These are phyloP conservation scores for Peribatodes rhomboidaria DNA, from an alignment of 2,888 invertebrate genomes.

Conservation along the genomic window DNA sequence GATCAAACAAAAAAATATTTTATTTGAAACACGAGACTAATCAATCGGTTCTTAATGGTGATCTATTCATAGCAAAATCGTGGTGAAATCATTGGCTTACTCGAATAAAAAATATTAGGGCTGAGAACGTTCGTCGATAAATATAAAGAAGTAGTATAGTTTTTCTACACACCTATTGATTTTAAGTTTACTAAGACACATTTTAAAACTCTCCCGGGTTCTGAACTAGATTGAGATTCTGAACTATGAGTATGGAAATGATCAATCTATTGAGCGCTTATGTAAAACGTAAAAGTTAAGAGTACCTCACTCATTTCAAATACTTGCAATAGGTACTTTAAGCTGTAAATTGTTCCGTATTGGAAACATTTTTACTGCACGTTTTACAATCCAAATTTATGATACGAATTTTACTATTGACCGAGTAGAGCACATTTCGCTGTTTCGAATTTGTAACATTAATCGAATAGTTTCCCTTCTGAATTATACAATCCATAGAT, in stretches of 20 bases:
- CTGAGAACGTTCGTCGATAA: constrained; percentile 14
- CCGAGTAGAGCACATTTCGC: background rate
- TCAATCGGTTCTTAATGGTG: background rate
- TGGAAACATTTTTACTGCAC: constrained; percentile 30
- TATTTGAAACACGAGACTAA: background rate
- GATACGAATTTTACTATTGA: constrained; percentile 13
- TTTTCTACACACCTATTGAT: no score
- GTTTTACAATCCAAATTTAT: constrained; percentile 22
- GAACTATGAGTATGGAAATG: no score
- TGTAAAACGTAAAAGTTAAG: background rate
- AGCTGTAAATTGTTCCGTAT: constrained; percentile 37
- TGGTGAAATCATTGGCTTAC: constrained; percentile 2
- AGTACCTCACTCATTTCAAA: constrained; percentile 4
- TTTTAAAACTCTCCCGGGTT: no score
- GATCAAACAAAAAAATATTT: background rate
- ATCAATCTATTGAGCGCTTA: no score
- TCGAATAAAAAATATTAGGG: constrained; percentile 6
- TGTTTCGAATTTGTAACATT: background rate
- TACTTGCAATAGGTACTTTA: constrained; percentile 30
- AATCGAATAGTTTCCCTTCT: background rate
- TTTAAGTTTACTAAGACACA: no score
- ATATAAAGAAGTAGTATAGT: constrained; percentile 14
- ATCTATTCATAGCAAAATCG: background rate
- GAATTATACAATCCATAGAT: background rate
- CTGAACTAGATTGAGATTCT: no score